phyloP scores from a whole-genome alignment of 2,888 invertebrate species.

The Thereva unica region DNA sequence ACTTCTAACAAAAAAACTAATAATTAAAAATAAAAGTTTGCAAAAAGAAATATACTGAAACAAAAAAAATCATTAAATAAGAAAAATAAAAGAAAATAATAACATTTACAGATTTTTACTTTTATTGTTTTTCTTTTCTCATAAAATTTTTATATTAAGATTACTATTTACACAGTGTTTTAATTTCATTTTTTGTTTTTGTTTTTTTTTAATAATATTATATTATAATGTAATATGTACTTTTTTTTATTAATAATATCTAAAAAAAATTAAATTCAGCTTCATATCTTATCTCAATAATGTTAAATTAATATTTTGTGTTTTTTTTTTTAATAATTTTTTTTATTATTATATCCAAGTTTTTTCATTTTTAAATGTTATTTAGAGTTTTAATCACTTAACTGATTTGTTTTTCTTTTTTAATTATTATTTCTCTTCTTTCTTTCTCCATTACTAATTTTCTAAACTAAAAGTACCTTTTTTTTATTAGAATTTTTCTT shows the following conservation, averaged over 20 bases:
- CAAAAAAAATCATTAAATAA: background rate
- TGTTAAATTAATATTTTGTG: constrained; percentile 34
- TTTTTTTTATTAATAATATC: constrained; percentile 17
- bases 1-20: too few species aligned
- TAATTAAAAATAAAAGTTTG: background rate
- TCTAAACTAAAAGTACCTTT: constrained; percentile 20
- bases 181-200: too few species aligned
- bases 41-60: background rate
- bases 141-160: constrained; percentile 19
- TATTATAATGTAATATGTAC: constrained; percentile 32
- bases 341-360: constrained; percentile 3
- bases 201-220: constrained; percentile 21
- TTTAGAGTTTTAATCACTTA: constrained; percentile 22
- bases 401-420: constrained; percentile 6
- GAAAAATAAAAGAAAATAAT: constrained; percentile 18
- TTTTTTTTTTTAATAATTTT: constrained; percentile 28
- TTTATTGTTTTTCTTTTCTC: constrained; percentile 34
- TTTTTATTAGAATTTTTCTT: constrained; percentile 25
- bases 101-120: constrained; percentile 35
- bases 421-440: constrained; percentile 15
- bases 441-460: constrained; percentile 1
- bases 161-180: constrained; percentile 29
- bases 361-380: too few species aligned
- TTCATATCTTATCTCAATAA: constrained; percentile 18
- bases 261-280: constrained; percentile 32